Evolutionary conservation across 2,888 invertebrate genomes (phyloP), one percentile per base, ranked within the genome.

Genomic region (Carcina quercana): DNA sequence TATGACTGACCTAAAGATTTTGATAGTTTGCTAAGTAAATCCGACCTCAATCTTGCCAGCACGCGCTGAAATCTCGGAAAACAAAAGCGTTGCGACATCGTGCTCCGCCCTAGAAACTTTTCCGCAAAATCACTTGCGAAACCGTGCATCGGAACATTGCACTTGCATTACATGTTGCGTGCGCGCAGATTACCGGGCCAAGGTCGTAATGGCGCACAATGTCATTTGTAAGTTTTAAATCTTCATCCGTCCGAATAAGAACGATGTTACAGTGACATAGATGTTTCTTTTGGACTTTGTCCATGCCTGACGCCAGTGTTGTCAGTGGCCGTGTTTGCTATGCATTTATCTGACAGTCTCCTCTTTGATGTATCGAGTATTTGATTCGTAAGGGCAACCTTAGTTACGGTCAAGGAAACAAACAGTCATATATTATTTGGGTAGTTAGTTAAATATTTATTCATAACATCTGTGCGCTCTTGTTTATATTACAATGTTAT

Each of bases 171-270:
- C 50, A 17, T 15, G 13, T 45, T 58, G 64, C 63, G 67, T 61
- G 41, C 47, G 43, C 59, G 65, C 69, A 64, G 44, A 54, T 56
- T 69, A 66, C 66, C 69, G 48, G 74, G 73, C 59, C 78, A 78
- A 76, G 76, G 79, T 57, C 57, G 43, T 25, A 19, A 13, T 21
- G 12, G 6, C 30, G 25, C 15, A 13, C 10, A 10, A 37, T 34
- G 34, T 36, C 25, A 45, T 40, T 41, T 33, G 13, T n/a, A n/a
- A n/a, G n/a, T n/a, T n/a, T n/a, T n/a, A n/a, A n/a, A 21, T 33
- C 34, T 47, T 56, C 47, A 40, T 25, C 13, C 29, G 15, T 28
- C 25, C 15, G 0, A 1, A 15, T 37, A 57, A 45, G 45, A 42
- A 36, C 47, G 37, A 40, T 39, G 42, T 31, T 52, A 34, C 22